Base-by-base conservation (phyloP, 1,140 invertebrate genomes). In the Drosophila ficusphila region DNA sequence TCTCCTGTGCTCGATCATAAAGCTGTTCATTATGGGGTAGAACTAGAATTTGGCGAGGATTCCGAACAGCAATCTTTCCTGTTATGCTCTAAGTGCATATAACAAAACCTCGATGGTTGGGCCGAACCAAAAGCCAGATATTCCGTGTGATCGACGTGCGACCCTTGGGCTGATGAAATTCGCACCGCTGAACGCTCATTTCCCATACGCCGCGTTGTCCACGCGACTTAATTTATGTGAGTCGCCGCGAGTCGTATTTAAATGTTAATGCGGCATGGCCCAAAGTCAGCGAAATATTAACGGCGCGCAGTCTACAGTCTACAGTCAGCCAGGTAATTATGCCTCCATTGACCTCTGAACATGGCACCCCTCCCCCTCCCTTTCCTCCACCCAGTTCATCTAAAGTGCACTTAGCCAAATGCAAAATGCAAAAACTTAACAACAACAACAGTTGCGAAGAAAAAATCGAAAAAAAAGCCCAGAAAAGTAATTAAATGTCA, bases 361-460 rank as follows among this genome's bases (percentile, higher is more conserved):
- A 67, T 58, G 69, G 9, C 53, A 31, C 16, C 21, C 42, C 48
- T n/a, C 42, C 31, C 31, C 23, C 38, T 16, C 23, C 3, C 21
- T 38, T 42, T n/a, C 42, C 31, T 25, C 23, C 38, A 12, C 23
- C 3, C n/a, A 25, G 29, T 21, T 70, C 12, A 68, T 67, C 61
- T 76, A 88, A 88, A 86, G 82, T 88, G 81, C 81, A 88, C 74
- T 85, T 77, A 64, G 46, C 44, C 61, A 58, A 62, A 76, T 82
- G 76, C 78, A 77, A 88, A 81, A 70, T 42, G 38, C 53, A 42
- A 77, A 61, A 60, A 47, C 11, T n/a, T n/a, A n/a, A n/a, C n/a
- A n/a, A n/a, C n/a, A n/a, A n/a, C n/a, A n/a, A n/a, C n/a, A n/a
- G n/a, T n/a, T n/a, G n/a, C n/a, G n/a, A n/a, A 56, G 33, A 73